Evolutionary conservation across 2,888 invertebrate genomes (phyloP).

Genomic region (Cephalotes varians): DNA sequence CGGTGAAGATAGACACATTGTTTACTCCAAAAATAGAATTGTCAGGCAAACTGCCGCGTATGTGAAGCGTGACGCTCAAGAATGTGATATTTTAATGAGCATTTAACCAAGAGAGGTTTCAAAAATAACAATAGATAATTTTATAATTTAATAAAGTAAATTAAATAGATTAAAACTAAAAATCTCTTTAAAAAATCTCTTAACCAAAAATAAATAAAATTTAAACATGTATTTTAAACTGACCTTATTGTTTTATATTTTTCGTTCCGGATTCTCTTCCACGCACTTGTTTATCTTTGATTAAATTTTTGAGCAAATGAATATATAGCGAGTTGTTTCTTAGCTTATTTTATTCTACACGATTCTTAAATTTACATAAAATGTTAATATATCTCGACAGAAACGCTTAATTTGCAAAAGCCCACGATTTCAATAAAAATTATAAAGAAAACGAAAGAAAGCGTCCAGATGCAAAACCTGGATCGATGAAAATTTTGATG

Average conservation of each 20-base stretch:
- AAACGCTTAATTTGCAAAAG: constrained; percentile 6
- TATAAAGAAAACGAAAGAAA: constrained; percentile 26
- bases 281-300: not conserved
- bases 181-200: no score
- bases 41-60: constrained; percentile 2
- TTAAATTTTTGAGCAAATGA: not conserved
- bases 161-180: not conserved
- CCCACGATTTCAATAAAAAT: not conserved
- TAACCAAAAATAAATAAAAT: not conserved
- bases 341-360: not conserved
- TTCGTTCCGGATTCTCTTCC: not conserved
- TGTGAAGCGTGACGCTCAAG: not conserved
- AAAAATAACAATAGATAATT: not conserved
- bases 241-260: not conserved
- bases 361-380: constrained; percentile 6
- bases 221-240: not conserved
- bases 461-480: not conserved
- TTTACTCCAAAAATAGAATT: constrained; percentile 38
- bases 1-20: constrained; percentile 25
- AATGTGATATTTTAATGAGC: constrained; percentile 1
- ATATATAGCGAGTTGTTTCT: not conserved
- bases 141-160: not conserved
- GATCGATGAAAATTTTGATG: constrained; percentile 1
- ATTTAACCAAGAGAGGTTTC: not conserved
- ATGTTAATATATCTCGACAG: not conserved